A percentile compares a stretch with the other conserved stretches of the same genome.
Conservation (phyloP, 1,140 invertebrate species). For the Pentalonia nigronervosa region DNA sequence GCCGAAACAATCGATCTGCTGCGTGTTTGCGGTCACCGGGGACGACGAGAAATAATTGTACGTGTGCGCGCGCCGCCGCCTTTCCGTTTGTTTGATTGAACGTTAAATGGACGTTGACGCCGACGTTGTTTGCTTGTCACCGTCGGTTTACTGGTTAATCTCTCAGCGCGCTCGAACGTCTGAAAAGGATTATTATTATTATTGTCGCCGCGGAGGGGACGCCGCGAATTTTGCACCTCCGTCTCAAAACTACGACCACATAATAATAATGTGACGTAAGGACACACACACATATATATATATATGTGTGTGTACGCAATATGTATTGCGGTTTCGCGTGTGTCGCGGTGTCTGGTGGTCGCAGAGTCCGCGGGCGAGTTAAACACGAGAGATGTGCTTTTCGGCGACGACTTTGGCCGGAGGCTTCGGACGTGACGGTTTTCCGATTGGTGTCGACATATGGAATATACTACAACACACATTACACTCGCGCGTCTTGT, state of each 20-base stretch:
- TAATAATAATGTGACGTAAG: neutral
- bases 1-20: neutral
- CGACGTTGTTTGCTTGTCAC: slow-evolving; percentile 42
- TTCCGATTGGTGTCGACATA: neutral
- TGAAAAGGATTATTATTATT: neutral
- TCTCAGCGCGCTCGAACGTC: neutral
- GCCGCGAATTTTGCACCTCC: neutral
- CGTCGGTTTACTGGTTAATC: slow-evolving; percentile 30
- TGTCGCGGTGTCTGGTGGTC: too few species aligned
- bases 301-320: neutral
- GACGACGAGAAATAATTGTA: neutral
- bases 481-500: neutral
- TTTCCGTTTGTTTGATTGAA: slow-evolving; percentile 39
- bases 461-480: neutral
- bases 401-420: neutral
- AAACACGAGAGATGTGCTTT: neutral
- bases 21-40: slow-evolving; percentile 34
- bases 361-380: neutral
- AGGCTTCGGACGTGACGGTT: neutral
- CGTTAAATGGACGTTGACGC: slow-evolving; percentile 51
- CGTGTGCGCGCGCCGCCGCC: neutral
- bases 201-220: neutral
- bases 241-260: neutral
- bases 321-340: too few species aligned
- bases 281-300: too few species aligned